Percentiles rank a stretch among this genome's conserved stretches.
These are phyloP conservation scores for Microcebus ravelobensis DNA, from an alignment of 2,113 vertebrate genomes.

Conservation along the genomic window DNA sequence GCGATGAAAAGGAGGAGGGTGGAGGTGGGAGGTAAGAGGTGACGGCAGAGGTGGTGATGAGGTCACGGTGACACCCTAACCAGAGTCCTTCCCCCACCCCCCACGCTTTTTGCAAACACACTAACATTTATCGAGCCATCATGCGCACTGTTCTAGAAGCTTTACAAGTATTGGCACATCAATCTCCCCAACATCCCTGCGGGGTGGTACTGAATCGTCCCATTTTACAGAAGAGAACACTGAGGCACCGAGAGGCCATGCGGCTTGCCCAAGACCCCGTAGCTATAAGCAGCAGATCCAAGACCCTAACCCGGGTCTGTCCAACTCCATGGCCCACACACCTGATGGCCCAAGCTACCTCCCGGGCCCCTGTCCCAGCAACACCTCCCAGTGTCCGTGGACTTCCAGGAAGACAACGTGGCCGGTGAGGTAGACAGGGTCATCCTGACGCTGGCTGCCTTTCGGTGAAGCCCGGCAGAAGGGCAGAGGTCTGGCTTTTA, in stretches of 20 bases:
- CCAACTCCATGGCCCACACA: background rate
- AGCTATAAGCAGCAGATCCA: background rate
- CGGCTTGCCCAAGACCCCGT: background rate
- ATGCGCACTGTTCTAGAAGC: rapidly evolving
- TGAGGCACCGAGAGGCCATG: background rate
- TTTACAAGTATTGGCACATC: rapidly evolving
- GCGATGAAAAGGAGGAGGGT: background rate
- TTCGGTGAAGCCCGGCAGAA: background rate
- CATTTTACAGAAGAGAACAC: background rate
- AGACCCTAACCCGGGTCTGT: background rate
- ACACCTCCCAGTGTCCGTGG: background rate
- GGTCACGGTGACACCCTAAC: too few species aligned
- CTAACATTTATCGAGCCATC: background rate
- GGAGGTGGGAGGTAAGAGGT: background rate
- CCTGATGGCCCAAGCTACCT: background rate
- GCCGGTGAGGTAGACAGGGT: background rate
- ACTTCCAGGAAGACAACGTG: background rate
- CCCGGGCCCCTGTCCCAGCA: background rate
- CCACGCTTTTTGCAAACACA: background rate
- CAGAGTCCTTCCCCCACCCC: rapidly evolving
- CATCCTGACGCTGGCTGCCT: rapidly evolving
- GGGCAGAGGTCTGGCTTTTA: rapidly evolving
- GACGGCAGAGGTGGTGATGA: background rate
- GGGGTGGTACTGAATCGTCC: rapidly evolving
- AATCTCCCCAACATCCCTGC: rapidly evolving